Evolutionary conservation across 53 echinoderm and acorn worm genomes (phyloP).

Genomic region (Patiria pectinifera): DNA sequence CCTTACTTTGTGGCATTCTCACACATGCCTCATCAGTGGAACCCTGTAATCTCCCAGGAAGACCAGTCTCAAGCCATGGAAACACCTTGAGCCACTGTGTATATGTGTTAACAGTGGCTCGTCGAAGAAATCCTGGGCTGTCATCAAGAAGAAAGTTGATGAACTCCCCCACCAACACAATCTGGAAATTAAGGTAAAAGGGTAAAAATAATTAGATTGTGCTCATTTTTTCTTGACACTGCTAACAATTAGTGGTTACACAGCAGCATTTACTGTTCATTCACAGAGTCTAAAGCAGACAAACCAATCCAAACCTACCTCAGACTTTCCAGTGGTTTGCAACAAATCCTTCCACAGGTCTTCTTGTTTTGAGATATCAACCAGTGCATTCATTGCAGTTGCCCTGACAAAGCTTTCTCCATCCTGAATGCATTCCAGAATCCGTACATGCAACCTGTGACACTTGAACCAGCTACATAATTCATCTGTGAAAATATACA

Average conservation of each 20-base stretch:
- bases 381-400: conserved; percentile 62
- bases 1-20: neutral
- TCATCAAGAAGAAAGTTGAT: conserved; percentile 4
- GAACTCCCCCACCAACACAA: neutral
- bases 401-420: conserved; percentile 81
- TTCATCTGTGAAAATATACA: conserved; percentile 24
- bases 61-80: conserved; percentile 38
- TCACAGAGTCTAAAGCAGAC: neutral
- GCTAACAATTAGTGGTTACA: no score
- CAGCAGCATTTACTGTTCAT: neutral
- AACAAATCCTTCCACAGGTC: conserved; percentile 65
- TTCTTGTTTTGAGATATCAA: conserved; percentile 41
- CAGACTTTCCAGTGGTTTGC: conserved; percentile 4
- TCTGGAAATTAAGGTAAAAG: conserved; percentile 13
- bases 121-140: conserved; percentile 33
- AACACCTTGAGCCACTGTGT: conserved; percentile 27
- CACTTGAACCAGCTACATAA: conserved; percentile 61
- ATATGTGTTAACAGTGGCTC: conserved; percentile 9
- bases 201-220: neutral
- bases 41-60: neutral
- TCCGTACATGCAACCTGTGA: conserved; percentile 57
- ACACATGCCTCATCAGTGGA: neutral
- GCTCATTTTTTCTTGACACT: neutral
- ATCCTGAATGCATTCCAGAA: conserved; percentile 76
- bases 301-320: conserved; percentile 39